phyloP scores from a whole-genome alignment of 2,888 invertebrate species.

The Epinotia bilunana region DNA sequence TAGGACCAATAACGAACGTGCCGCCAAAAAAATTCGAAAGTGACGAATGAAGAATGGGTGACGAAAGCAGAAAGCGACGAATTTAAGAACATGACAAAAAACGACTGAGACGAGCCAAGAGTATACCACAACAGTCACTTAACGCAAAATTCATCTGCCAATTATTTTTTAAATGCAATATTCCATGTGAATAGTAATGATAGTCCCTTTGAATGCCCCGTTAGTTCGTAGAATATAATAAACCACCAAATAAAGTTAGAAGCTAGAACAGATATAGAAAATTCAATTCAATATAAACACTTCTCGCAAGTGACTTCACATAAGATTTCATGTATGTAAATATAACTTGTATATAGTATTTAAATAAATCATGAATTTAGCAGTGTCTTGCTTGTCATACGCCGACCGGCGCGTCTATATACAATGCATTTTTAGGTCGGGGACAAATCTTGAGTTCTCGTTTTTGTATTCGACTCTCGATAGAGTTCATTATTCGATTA shows the following conservation, averaged over 20 bases:
- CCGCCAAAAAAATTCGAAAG: too few relatives aligned
- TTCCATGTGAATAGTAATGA: neutral
- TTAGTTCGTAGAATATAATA: conserved; percentile 7
- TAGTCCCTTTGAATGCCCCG: neutral
- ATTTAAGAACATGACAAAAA: too few relatives aligned
- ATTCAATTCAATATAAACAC: conserved; percentile 15
- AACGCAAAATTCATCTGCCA: neutral
- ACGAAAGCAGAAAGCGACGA: too few relatives aligned
- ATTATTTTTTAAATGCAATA: neutral
- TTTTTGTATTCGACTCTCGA: neutral
- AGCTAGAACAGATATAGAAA: neutral
- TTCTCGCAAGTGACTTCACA: conserved; percentile 18
- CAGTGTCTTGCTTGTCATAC: conserved; percentile 23
- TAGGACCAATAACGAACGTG: too few relatives aligned
- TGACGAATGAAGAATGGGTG: too few relatives aligned
- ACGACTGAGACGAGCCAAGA: too few relatives aligned
- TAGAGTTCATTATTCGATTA: too few relatives aligned
- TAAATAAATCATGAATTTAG: conserved; percentile 40
- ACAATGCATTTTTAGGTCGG: conserved; percentile 14
- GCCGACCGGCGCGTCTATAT: conserved; percentile 5
- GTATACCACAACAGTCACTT: too few relatives aligned
- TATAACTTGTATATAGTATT: conserved; percentile 41
- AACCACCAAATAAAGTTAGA: conserved; percentile 20
- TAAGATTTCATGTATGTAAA: conserved; percentile 34
- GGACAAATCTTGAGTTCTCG: neutral